Percentiles rank a stretch among this genome's conserved stretches.
These are phyloP conservation scores for Oryzias dopingdopingensis DNA, from an alignment of 2,797 vertebrate genomes.

Conservation along the genomic window DNA sequence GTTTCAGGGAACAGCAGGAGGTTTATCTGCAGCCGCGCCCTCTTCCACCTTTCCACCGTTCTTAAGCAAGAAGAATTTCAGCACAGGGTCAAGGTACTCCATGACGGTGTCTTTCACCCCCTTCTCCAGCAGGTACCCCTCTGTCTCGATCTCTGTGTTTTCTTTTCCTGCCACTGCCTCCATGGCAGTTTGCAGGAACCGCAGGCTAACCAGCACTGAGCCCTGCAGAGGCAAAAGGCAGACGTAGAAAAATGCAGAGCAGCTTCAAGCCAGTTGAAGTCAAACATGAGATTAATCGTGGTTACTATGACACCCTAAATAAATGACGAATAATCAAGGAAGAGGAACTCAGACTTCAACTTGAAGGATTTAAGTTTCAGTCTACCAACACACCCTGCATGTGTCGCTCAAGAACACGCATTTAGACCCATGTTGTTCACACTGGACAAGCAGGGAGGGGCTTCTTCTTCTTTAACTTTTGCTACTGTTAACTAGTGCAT, in stretches of 20 bases:
- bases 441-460: too few species aligned
- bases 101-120: conserved; percentile 81
- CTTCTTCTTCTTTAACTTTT: too few species aligned
- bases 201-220: conserved; percentile 80
- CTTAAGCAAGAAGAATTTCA: conserved; percentile 69
- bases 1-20: conserved; percentile 48
- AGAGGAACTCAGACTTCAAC: too few species aligned
- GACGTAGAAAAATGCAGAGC: neutral
- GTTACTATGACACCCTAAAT: neutral
- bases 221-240: conserved; percentile 50
- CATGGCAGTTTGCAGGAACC: conserved; percentile 86
- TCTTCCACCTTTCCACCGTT: conserved; percentile 69
- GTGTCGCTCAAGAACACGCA: too few species aligned
- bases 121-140: conserved; percentile 85
- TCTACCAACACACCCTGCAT: too few species aligned
- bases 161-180: conserved; percentile 81
- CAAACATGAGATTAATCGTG: neutral
- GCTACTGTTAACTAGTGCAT: too few species aligned
- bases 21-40: conserved; percentile 20
- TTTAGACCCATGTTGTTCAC: too few species aligned
- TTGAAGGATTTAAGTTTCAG: too few species aligned
- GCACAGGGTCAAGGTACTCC: conserved; percentile 64
- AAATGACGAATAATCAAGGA: neutral
- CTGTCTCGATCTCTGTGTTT: conserved; percentile 80
- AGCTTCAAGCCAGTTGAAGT: neutral